A percentile compares a stretch with the other conserved stretches of the same genome.
Conservation (phyloP, 2,113 vertebrate species). For the Coryphaenoides rupestris region DNA sequence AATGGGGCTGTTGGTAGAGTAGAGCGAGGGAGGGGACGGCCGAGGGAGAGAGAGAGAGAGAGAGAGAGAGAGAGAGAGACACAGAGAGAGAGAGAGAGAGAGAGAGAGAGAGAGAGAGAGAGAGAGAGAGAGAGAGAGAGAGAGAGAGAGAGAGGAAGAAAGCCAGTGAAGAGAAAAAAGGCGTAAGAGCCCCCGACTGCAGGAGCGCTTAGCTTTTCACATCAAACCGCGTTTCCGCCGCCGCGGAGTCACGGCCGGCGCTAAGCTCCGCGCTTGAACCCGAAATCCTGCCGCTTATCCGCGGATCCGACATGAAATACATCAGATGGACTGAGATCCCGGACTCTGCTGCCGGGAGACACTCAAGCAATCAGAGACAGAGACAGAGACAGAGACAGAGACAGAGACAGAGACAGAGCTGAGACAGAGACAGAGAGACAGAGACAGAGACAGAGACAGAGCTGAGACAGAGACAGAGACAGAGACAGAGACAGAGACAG, state of each 20-base stretch:
- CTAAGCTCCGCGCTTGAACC: slow-evolving; percentile 71
- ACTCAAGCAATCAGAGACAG: too few species aligned
- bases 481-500: slow-evolving; percentile 34
- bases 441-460: neutral
- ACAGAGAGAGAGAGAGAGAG: slow-evolving; percentile 12
- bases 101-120: slow-evolving; percentile 9
- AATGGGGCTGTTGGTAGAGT: slow-evolving; percentile 17
- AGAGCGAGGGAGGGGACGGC: slow-evolving; percentile 1
- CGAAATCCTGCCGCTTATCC: slow-evolving; percentile 73
- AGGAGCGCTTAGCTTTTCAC: slow-evolving; percentile 57
- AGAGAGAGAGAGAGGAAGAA: slow-evolving; percentile 10
- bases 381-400: slow-evolving; percentile 21
- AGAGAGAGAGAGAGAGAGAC: slow-evolving; percentile 25
- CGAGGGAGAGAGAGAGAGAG: neutral
- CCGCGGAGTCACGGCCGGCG: slow-evolving; percentile 16
- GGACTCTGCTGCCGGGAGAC: slow-evolving; percentile 40
- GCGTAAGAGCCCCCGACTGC: slow-evolving; percentile 39
- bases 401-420: neutral
- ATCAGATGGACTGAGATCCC: slow-evolving; percentile 73
- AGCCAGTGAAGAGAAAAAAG: slow-evolving; percentile 9
- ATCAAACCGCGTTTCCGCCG: slow-evolving; percentile 46
- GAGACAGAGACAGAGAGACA: slow-evolving; percentile 50
- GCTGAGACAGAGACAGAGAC: slow-evolving; percentile 15
- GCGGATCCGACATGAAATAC: slow-evolving; percentile 76
- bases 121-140: neutral